A percentile compares a stretch with the other conserved stretches of the same genome.
Conservation (phyloP, 2,888 invertebrate species). For the Hypercompe scribonia region DNA sequence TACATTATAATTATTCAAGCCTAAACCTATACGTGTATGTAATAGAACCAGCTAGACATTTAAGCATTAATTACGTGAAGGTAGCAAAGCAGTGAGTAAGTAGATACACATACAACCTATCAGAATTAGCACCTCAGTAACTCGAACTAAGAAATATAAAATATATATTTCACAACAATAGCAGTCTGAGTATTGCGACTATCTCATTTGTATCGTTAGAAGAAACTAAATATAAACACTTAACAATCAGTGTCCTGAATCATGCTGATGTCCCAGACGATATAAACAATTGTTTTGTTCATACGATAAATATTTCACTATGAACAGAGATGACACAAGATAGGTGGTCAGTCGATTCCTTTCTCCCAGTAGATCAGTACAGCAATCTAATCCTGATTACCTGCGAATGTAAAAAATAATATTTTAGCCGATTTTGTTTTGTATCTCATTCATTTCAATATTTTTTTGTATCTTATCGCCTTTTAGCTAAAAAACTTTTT, state of each 20-base stretch:
- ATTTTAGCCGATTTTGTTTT: neutral
- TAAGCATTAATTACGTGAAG: conserved; percentile 22
- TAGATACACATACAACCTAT: conserved; percentile 12
- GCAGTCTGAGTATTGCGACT: neutral
- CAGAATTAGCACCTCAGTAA: conserved; percentile 26
- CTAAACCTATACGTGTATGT: conserved; percentile 30
- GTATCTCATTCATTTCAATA: too few species aligned
- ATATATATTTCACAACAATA: conserved; percentile 1
- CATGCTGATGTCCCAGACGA: too few species aligned
- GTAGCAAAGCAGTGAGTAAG: conserved; percentile 23
- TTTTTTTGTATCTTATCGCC: too few species aligned
- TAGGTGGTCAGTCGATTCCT: neutral
- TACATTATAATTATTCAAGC: conserved; percentile 10
- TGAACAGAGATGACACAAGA: neutral
- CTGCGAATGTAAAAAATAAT: neutral
- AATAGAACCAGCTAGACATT: conserved; percentile 44
- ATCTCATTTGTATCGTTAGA: neutral
- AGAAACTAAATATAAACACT: neutral
- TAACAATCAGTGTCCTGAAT: neutral
- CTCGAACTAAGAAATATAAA: conserved; percentile 24
- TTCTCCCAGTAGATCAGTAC: neutral
- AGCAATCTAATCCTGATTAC: neutral
- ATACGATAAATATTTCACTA: neutral
- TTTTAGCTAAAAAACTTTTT: too few species aligned
- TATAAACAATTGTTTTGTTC: neutral